Conservation (phyloP, 2,888 invertebrate genomes). For the Hirtodrosophila alboralis region DNA sequence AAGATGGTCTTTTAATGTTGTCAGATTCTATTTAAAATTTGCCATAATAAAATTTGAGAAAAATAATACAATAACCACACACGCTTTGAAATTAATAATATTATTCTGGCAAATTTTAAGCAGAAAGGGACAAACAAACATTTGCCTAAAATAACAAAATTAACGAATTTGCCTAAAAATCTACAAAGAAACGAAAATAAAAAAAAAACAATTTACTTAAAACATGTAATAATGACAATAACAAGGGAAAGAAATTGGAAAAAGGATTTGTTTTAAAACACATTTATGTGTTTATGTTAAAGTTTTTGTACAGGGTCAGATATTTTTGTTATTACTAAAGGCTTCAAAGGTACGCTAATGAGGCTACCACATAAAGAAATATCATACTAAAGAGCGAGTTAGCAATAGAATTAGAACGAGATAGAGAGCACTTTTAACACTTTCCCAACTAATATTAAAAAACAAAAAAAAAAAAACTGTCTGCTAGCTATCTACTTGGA, state of each 20-base stretch:
- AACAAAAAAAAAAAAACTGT: neutral
- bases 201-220: constrained; percentile 15
- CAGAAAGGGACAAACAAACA: too few relatives aligned
- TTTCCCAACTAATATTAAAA: constrained; percentile 5
- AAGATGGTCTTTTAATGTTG: neutral
- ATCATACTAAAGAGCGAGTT: constrained; percentile 17
- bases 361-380: constrained; percentile 10
- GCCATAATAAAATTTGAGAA: too few relatives aligned
- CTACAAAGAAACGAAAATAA: too few relatives aligned
- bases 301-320: constrained; percentile 30
- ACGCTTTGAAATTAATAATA: too few relatives aligned
- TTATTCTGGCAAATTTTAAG: too few relatives aligned
- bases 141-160: constrained; percentile 9
- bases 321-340: constrained; percentile 9
- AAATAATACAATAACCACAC: too few relatives aligned
- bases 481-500: constrained; percentile 46
- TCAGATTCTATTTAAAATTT: too few relatives aligned
- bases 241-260: neutral
- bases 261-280: neutral
- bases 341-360: constrained; percentile 8
- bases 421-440: constrained; percentile 42
- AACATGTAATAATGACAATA: neutral
- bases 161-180: constrained; percentile 16
- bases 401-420: constrained; percentile 13
- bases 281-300: neutral